Conservation (phyloP, 64 coral and sea anemone genomes). For the Anthopleura sola region DNA sequence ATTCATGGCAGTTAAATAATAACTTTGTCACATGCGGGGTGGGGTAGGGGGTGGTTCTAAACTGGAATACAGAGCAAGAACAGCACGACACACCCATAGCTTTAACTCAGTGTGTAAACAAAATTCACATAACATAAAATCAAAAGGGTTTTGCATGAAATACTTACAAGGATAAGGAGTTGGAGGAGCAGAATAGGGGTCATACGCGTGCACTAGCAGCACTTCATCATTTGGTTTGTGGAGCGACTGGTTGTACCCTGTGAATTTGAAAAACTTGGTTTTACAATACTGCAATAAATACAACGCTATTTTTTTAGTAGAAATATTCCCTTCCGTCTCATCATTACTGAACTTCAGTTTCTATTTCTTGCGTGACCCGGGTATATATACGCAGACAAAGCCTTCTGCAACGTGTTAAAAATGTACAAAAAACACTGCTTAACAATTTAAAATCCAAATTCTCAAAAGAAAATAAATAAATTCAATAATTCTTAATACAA, state of each 20-base stretch:
- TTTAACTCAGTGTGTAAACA: too few species aligned
- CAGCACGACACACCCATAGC: too few species aligned
- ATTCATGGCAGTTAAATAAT: too few species aligned
- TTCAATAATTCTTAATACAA: background rate
- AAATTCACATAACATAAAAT: background rate
- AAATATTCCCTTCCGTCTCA: background rate
- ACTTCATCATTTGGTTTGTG: slow-evolving; percentile 48
- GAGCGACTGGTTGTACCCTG: slow-evolving; percentile 60
- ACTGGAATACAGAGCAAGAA: too few species aligned
- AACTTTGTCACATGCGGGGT: too few species aligned
- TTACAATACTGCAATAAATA: background rate
- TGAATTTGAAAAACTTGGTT: background rate
- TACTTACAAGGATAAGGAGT: slow-evolving; percentile 69
- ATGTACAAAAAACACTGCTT: too few species aligned
- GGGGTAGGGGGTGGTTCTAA: too few species aligned
- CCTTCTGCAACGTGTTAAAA: background rate
- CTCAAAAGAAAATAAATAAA: background rate
- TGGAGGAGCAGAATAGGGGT: slow-evolving; percentile 43
- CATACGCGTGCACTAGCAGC: slow-evolving; percentile 56
- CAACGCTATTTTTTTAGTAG: background rate
- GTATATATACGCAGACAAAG: too few species aligned
- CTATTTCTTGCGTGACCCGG: background rate
- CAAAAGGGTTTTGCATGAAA: background rate
- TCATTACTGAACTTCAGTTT: background rate
- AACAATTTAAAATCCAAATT: too few species aligned